Evolutionary conservation across 2,797 vertebrate genomes (phyloP), one percentile per base, ranked within the genome.

Genomic region (Tarsius wallacei): DNA sequence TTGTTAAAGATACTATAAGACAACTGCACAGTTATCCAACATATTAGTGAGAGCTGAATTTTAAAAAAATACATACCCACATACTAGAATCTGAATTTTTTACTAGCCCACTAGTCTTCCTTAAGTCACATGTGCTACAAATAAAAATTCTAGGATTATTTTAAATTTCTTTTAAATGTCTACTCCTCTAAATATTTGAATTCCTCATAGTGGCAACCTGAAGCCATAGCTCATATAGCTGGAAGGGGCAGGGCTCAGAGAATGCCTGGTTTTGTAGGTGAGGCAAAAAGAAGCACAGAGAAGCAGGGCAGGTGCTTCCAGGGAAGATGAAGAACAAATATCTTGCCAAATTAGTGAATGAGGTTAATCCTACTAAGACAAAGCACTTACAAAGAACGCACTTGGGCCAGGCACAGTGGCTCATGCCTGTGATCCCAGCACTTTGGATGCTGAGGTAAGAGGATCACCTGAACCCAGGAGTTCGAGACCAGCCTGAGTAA

Each of bases 151-250:
- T 55, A 57, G 51, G 36, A 76, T 85, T 78, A 90, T 64, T 83
- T 95, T 86, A 85, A 96, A 83, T 11, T 16, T 87, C 86, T 89
- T 57, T 74, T 57, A 93, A 91, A 90, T 33, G 21, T 77, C 86
- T 63, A 76, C 19, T 89, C 86, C 31, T 83, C 36, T 61, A 70
- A 82, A 28, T 24, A 92, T 36, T 0, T 88, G 49, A 70, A 71
- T 81, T 93, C 55, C 74, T 81, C 74, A 42, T 1, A 64, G 12
- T 73, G 21, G 57, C 59, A 93, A 70, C 57, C 26, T 16, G 77
- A 22, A 93, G 16, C 19, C 81, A 86, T 0, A 61, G 36, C 19
- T 74, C 42, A 71, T 2, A 53, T 2, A 91, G 86, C 2, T 63
- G 4, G 57, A 85, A 94, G 22, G 22, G 26, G 36, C 3, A 71